These are phyloP conservation scores for Schizopygopsis pylzovi DNA, from an alignment of 2,797 vertebrate genomes.

Conservation along the genomic window DNA sequence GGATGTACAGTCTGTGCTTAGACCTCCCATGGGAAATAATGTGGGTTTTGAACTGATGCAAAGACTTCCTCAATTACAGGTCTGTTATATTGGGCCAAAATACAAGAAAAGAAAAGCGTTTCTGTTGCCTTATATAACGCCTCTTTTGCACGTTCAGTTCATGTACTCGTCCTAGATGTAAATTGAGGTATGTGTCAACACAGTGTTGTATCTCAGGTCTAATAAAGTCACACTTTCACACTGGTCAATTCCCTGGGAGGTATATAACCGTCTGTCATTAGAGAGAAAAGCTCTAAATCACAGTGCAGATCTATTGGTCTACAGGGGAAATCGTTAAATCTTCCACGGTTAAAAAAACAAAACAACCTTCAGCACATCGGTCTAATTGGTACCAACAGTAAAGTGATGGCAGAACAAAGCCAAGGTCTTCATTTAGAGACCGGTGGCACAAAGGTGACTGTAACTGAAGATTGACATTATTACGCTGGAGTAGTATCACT, in stretches of 20 bases:
- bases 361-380: slow-evolving; percentile 18
- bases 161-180: not conserved
- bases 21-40: slow-evolving; percentile 36
- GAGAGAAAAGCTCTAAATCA: slow-evolving; percentile 47
- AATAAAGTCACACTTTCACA: slow-evolving; percentile 10
- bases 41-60: slow-evolving; percentile 31
- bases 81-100: not conserved
- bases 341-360: not conserved
- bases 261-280: slow-evolving; percentile 46
- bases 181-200: not conserved
- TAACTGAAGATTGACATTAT: slow-evolving; percentile 1
- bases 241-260: slow-evolving; percentile 34
- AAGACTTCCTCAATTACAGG: slow-evolving; percentile 4
- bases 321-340: not conserved
- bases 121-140: not conserved
- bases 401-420: slow-evolving; percentile 13
- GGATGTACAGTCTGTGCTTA: not conserved
- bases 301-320: slow-evolving; percentile 15
- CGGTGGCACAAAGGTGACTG: slow-evolving; percentile 14
- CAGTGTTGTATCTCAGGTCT: not conserved
- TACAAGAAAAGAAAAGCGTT: not conserved
- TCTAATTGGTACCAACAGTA: slow-evolving; percentile 29
- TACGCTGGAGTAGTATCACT: slow-evolving; percentile 32
- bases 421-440: slow-evolving; percentile 19
- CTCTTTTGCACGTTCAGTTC: not conserved